phyloP scores from a whole-genome alignment of 35 echinoderm and acorn worm species.

The Eucidaris tribuloides region DNA sequence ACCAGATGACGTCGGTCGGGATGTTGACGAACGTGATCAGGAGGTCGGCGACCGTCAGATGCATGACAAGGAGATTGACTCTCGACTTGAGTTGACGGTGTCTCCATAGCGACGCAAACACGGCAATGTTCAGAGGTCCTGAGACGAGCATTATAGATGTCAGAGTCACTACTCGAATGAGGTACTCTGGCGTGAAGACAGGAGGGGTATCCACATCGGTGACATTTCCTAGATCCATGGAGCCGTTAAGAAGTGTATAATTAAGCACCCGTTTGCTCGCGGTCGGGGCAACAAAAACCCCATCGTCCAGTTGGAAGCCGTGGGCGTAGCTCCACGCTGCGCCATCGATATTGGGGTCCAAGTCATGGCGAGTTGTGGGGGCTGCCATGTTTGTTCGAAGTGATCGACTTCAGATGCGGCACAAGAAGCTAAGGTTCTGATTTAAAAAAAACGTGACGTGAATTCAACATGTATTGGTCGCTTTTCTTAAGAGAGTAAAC shows the following conservation, averaged over 20 bases:
- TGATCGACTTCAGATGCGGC: no score
- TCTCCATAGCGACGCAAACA: conserved; percentile 36
- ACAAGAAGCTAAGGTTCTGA: no score
- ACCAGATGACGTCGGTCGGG: conserved; percentile 49
- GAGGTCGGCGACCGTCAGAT: conserved; percentile 62
- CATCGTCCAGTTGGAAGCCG: neutral
- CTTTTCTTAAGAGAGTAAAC: no score
- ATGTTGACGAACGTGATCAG: conserved; percentile 71
- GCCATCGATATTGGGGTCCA: neutral
- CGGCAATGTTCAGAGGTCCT: conserved; percentile 28
- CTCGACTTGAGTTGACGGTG: conserved; percentile 56
- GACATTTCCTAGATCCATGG: neutral
- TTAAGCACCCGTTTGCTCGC: neutral
- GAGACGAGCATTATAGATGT: conserved; percentile 44
- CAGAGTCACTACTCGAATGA: neutral
- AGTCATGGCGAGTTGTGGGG: neutral
- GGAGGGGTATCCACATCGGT: neutral
- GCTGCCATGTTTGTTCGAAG: neutral
- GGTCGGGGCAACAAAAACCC: neutral
- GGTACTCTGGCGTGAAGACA: conserved; percentile 18
- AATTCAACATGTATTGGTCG: no score
- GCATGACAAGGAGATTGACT: conserved; percentile 74
- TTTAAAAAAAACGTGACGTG: no score
- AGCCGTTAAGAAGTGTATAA: neutral
- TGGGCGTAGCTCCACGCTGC: neutral